Conservation (phyloP, 2,888 invertebrate genomes). For the Cyclophora punctaria region DNA sequence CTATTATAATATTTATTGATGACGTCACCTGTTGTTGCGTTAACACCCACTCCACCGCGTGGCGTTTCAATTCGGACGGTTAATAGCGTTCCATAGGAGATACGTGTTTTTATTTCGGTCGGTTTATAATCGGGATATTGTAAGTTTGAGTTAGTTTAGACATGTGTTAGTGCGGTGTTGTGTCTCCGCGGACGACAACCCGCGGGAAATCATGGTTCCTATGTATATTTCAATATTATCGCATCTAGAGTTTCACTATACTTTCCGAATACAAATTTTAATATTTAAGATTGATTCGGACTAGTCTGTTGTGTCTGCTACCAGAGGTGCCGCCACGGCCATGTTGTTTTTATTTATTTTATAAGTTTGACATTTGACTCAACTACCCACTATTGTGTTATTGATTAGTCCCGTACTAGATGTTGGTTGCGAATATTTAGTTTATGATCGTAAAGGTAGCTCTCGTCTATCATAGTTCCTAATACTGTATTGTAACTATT, state of each 20-base stretch:
- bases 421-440: conserved; percentile 61
- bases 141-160: conserved; percentile 63
- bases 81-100: conserved; percentile 29
- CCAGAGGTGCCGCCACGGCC: conserved; percentile 67
- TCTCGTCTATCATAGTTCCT: conserved; percentile 74
- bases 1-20: conserved; percentile 50
- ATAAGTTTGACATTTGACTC: conserved; percentile 32
- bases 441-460: conserved; percentile 67
- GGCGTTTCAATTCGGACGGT: conserved; percentile 26
- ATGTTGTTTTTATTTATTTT: conserved; percentile 61
- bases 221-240: conserved; percentile 77
- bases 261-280: conserved; percentile 76
- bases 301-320: conserved; percentile 71
- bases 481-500: conserved; percentile 70
- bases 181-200: conserved; percentile 65
- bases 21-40: conserved; percentile 31
- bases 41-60: conserved; percentile 47
- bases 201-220: conserved; percentile 76
- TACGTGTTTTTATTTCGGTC: conserved; percentile 26
- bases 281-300: conserved; percentile 75
- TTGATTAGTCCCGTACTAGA: conserved; percentile 47
- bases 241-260: conserved; percentile 75
- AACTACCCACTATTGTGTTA: conserved; percentile 53
- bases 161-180: conserved; percentile 68
- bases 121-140: conserved; percentile 48